These are phyloP conservation scores for Lasioglossum villosulum DNA, from an alignment of 2,888 invertebrate species.

Conservation along the genomic window DNA sequence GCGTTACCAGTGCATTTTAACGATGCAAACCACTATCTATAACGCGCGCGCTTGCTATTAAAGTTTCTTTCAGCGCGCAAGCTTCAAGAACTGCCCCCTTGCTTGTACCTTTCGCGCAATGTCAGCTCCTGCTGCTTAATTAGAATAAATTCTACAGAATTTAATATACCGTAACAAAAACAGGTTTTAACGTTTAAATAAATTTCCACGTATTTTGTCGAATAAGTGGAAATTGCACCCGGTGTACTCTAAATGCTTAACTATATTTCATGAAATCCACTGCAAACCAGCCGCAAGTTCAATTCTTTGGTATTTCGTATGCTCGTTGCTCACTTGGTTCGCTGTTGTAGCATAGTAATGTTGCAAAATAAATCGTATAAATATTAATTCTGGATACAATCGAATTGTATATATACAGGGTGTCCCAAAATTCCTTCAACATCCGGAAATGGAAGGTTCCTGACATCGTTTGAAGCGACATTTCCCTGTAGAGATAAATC, in stretches of 20 bases:
- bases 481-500: too few species aligned
- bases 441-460: too few species aligned
- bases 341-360: too few species aligned
- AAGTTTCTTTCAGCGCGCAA: not conserved
- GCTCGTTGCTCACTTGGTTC: too few species aligned
- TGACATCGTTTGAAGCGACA: too few species aligned
- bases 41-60: constrained; percentile 2
- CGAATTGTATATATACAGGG: too few species aligned
- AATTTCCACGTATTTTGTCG: not conserved
- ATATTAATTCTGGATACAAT: too few species aligned
- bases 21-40: not conserved
- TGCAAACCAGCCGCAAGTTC: not conserved
- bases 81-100: not conserved
- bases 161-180: not conserved
- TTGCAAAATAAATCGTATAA: too few species aligned
- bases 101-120: not conserved
- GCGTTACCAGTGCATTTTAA: not conserved
- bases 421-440: too few species aligned
- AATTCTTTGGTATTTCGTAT: too few species aligned
- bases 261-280: not conserved
- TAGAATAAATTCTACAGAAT: not conserved
- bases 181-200: not conserved
- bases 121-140: not conserved
- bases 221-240: not conserved
- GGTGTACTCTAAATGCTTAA: not conserved